Base-by-base conservation (phyloP, 2,113 vertebrate species). In the Artemisiospiza belli region DNA sequence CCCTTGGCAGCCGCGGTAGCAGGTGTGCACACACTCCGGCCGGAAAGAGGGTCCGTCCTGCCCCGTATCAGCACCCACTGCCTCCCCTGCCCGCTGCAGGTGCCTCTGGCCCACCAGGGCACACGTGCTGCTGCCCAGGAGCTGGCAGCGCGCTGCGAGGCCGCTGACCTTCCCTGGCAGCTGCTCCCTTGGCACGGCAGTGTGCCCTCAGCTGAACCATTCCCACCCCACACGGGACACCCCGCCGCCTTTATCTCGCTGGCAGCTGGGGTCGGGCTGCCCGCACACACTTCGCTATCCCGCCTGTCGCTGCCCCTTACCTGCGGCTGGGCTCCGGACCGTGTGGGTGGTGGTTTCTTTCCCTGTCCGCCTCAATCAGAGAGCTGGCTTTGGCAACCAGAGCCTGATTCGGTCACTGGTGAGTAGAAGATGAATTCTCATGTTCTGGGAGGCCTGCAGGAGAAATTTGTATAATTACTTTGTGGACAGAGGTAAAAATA, bases 201-300 rank as follows among this genome's bases (percentile, higher is more conserved):
- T 13, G 55, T 76, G 28, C 18, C 73, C 47, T 21, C 90, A 89
- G 87, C 90, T 81, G 90, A 80, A 15, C 61, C 28, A 3, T 94
- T 94, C 92, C 64, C 94, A 87, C 24, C 43, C 30, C 0, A 5
- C 35, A 2, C 4, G 12, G 35, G 39, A 12, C 39, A 39, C 51
- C 55, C 2, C 14, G 5, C 73, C 23, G 18, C 67, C 35, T 21
- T 73, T 62, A 35, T 78, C 82, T 66, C 9, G 6, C 18, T 5
- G 58, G 23, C 54, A 44, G 67, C 35, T 5, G 62, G 33, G 69
- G 23, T 9, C 23, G 2, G 27, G 37, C n/a, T 41, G 41, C 6
- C 59, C 11, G 3, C 1, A 4, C 25, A 0, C 28, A 1, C 7
- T 7, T 17, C 1, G 0, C 0, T 3, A 21, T 68, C 10, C 6